A percentile compares a stretch with the other conserved stretches of the same genome.
Conservation (phyloP, 2,113 vertebrate genomes). For the Origma solitaria region DNA sequence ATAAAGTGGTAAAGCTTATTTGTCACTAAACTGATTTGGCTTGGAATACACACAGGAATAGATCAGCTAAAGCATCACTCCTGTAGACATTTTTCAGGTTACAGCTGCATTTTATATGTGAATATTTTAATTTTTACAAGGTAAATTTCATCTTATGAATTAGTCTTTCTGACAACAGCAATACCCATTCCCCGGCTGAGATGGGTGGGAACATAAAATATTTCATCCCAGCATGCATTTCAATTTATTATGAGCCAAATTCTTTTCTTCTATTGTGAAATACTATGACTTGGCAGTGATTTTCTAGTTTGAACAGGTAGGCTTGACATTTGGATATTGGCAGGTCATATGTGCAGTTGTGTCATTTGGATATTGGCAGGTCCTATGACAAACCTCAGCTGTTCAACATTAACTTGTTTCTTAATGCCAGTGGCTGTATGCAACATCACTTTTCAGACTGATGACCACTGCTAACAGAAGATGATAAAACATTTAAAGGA, state of each 20-base stretch:
- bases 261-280: background rate
- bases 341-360: background rate
- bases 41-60: background rate
- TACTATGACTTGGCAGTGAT: background rate
- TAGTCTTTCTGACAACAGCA: background rate
- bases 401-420: background rate
- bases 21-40: conserved; percentile 8
- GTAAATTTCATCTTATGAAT: background rate
- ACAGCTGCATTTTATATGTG: background rate
- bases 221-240: background rate
- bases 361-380: background rate
- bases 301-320: background rate
- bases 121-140: background rate
- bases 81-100: background rate
- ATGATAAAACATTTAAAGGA: background rate
- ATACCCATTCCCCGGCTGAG: background rate
- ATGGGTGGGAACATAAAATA: background rate
- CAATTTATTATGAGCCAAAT: background rate
- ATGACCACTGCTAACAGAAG: background rate
- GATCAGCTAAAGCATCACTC: background rate
- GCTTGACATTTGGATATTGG: background rate
- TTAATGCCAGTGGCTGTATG: background rate
- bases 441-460: background rate
- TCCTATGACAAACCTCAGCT: background rate
- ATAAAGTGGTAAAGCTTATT: background rate